Evolutionary conservation across 2,113 vertebrate species (phyloP).

Genomic region (Onychostruthus taczanowskii): DNA sequence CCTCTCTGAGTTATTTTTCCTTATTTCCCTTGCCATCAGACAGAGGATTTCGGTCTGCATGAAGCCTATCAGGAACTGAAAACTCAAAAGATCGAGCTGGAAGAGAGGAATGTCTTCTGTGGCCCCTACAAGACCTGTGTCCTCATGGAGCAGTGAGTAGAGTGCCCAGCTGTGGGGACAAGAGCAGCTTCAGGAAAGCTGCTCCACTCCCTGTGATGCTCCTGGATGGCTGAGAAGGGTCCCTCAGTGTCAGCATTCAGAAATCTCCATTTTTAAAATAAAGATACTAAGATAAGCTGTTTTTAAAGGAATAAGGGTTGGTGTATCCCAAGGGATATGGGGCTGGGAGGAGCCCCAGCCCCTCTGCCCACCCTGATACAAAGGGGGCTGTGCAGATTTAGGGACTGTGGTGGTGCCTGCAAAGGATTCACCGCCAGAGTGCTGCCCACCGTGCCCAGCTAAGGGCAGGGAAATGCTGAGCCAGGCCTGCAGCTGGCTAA

Average conservation of each 20-base stretch:
- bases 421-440: rapidly evolving
- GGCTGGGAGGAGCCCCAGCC: not conserved
- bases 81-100: conserved; percentile 75
- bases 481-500: too few species aligned
- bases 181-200: not conserved
- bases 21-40: not conserved
- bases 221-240: not conserved
- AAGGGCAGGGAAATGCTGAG: not conserved
- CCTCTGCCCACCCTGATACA: too few species aligned
- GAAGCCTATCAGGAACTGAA: conserved; percentile 69
- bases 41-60: conserved; percentile 57
- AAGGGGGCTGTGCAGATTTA: not conserved
- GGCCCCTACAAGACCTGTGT: conserved; percentile 76
- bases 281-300: not conserved
- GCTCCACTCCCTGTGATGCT: not conserved
- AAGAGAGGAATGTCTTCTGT: conserved; percentile 91
- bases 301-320: not conserved
- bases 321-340: not conserved
- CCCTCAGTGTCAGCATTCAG: not conserved
- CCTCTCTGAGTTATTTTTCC: not conserved
- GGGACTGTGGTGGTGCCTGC: not conserved
- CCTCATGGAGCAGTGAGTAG: conserved; percentile 77
- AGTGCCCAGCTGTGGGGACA: not conserved
- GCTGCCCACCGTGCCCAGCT: not conserved
- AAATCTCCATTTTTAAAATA: not conserved